Evolutionary conservation across 1,140 invertebrate species (phyloP), one percentile per base, ranked within the genome.

Genomic region (Eriosoma lanigerum): DNA sequence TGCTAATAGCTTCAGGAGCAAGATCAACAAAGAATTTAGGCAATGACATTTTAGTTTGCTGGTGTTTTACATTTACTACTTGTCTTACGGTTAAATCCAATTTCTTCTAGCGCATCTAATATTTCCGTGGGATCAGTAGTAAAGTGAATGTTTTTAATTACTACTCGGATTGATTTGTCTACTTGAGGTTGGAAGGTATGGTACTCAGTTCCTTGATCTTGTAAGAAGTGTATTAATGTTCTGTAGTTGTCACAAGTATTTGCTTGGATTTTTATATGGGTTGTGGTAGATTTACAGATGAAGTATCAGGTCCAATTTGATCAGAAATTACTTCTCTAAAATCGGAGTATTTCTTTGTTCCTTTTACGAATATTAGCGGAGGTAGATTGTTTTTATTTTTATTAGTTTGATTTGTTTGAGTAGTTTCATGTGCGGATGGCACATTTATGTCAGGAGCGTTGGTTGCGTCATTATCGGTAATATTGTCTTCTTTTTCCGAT

Each of bases 11-110:
- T 19, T 82, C 78, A 15, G 83, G 85, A 81, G 84, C 82, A 44
- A 86, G 48, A 72, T 86, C 84, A 15, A 86, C 80, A 76, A 83
- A 85, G 68, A 86, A 86, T 73, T 85, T 70, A 3, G 84, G 82
- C 13, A 85, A 82, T 38, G 83, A 84, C 38, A 82, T 76, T 75
- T 85, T 85, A 56, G 82, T 60, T n/a, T n/a, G n/a, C n/a, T n/a
- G n/a, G n/a, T n/a, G 38, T 83, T 82, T 80, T 6, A 84, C 72
- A 13, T 68, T 68, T 19, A 8, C 9, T 1, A 81, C 38, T 21
- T 58, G n/a, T n/a, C n/a, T n/a, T n/a, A n/a, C n/a, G n/a, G n/a
- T n/a, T n/a, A n/a, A n/a, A n/a, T n/a, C n/a, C n/a, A n/a, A n/a
- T n/a, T n/a, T n/a, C n/a, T n/a, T n/a, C n/a, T n/a, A n/a, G n/a